Percentiles rank a stretch among this genome's conserved stretches.
Conservation (phyloP, 2,113 vertebrate genomes). For the Collichthys lucidus region DNA sequence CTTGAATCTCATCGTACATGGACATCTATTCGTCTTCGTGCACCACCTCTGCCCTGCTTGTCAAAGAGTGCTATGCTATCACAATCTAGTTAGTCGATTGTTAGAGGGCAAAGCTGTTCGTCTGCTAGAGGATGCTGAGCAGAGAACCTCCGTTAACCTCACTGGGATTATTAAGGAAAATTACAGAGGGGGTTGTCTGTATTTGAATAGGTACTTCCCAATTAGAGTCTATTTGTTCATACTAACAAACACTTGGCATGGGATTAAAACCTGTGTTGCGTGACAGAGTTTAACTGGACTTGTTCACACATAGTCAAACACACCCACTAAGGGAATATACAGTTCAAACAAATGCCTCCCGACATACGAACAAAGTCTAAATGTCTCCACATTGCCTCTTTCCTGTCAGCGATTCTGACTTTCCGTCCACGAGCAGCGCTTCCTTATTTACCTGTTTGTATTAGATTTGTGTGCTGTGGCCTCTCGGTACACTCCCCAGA, state of each 20-base stretch:
- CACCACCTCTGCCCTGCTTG: slow-evolving; percentile 5
- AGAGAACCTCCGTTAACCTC: slow-evolving; percentile 4
- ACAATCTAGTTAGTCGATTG: background rate
- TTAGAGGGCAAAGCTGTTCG: background rate
- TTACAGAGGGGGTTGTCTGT: background rate
- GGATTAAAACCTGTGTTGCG: background rate
- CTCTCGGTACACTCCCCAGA: slow-evolving; percentile 37
- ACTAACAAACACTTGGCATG: background rate
- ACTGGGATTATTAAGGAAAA: background rate
- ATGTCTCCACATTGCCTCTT: background rate
- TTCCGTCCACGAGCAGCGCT: background rate
- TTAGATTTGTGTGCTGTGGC: slow-evolving; percentile 40
- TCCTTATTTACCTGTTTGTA: slow-evolving; percentile 39
- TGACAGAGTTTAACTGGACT: background rate
- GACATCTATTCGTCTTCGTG: background rate
- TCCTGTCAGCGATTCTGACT: background rate
- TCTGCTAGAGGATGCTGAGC: background rate
- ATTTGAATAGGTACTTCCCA: background rate
- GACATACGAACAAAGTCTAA: background rate
- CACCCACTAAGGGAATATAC: background rate
- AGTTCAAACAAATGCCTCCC: background rate
- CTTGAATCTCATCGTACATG: background rate
- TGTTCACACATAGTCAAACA: background rate
- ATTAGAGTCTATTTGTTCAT: background rate
- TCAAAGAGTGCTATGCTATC: background rate